Conservation (phyloP, 2,113 vertebrate species). For the Mus spicilegus region DNA sequence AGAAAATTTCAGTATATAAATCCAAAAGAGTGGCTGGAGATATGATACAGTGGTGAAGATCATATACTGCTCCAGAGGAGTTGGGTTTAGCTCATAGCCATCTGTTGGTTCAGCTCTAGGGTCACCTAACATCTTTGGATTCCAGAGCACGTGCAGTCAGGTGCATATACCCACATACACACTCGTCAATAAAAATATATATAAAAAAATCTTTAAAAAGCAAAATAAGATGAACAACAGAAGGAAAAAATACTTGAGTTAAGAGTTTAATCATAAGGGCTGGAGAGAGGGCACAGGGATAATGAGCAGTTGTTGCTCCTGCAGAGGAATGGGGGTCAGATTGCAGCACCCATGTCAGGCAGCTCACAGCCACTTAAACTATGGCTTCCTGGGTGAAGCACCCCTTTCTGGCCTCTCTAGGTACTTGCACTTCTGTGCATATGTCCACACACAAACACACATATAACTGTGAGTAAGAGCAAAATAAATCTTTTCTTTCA, state of each 20-base stretch:
- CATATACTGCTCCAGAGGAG: neutral
- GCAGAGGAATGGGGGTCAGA: neutral
- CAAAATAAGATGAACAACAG: neutral
- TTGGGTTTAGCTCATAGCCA: neutral
- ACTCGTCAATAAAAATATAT: neutral
- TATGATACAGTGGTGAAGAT: neutral
- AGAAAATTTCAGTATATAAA: neutral
- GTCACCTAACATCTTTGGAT: neutral
- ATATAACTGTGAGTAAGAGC: neutral
- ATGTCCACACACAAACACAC: neutral
- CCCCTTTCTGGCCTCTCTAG: neutral
- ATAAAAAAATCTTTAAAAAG: neutral
- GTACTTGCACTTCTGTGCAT: neutral
- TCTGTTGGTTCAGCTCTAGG: neutral
- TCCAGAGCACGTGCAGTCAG: neutral
- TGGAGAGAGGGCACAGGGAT: neutral
- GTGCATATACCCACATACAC: neutral
- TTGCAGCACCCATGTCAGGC: neutral
- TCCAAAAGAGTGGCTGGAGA: neutral
- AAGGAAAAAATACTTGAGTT: neutral
- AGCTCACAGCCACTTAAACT: neutral
- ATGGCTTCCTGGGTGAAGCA: neutral
- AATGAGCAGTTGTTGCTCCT: neutral
- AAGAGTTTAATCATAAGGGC: neutral
- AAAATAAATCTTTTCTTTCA: neutral